A percentile compares a stretch with the other conserved stretches of the same genome.
Conservation (phyloP, 2,797 vertebrate genomes). For the Sebastiscus tertius region DNA sequence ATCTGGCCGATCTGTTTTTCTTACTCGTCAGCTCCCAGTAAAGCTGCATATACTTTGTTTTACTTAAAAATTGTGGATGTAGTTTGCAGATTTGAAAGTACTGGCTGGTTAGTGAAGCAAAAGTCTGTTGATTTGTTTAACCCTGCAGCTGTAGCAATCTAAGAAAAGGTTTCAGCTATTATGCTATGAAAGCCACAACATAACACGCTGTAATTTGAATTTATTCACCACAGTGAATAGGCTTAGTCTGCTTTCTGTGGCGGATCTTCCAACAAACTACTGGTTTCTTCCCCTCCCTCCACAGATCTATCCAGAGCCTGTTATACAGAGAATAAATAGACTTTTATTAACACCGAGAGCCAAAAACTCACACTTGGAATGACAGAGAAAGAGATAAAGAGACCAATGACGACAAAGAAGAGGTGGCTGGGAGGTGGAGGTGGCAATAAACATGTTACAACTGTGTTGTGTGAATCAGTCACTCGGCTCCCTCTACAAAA, state of each 20-base stretch:
- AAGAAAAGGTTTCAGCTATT: background rate
- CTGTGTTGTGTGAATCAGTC: constrained; percentile 21
- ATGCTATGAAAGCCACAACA: background rate
- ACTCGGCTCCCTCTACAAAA: constrained; percentile 21
- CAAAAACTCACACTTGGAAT: constrained; percentile 50
- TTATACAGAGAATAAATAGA: constrained; percentile 60
- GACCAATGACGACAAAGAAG: constrained; percentile 32
- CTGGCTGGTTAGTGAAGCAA: background rate
- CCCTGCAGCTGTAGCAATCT: background rate
- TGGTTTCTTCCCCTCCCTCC: background rate
- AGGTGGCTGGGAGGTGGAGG: constrained; percentile 7
- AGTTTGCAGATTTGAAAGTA: background rate
- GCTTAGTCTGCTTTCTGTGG: background rate
- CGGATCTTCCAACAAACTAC: background rate
- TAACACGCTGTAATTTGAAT: background rate
- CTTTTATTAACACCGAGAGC: constrained; percentile 68
- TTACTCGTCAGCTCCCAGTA: background rate
- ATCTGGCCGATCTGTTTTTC: background rate
- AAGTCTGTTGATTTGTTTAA: background rate
- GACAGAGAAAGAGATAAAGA: constrained; percentile 44
- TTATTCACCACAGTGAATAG: background rate
- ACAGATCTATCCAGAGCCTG: constrained; percentile 19
- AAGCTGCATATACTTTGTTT: background rate
- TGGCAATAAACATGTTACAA: constrained; percentile 34
- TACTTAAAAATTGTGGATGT: background rate